phyloP scores from a whole-genome alignment of 2,888 invertebrate genomes.

The Anorthoa munda region DNA sequence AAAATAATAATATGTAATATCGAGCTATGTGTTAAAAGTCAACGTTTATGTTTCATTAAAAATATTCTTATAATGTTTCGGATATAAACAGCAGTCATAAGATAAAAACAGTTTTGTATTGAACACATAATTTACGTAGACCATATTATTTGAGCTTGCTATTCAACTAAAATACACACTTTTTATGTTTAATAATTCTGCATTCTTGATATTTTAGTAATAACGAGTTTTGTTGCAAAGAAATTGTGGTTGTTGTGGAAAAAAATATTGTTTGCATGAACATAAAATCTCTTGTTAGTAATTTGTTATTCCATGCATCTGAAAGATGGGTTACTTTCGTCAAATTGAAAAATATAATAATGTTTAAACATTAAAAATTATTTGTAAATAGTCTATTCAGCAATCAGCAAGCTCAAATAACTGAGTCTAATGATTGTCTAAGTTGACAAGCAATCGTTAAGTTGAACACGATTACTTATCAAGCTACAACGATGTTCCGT shows the following conservation, averaged over 20 bases:
- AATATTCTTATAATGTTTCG: conserved; percentile 73
- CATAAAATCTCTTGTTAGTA: no score
- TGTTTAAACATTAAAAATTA: neutral
- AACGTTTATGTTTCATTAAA: conserved; percentile 72
- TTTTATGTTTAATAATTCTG: no score
- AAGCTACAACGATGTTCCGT: conserved; percentile 59
- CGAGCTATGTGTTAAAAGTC: conserved; percentile 74
- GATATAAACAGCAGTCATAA: conserved; percentile 76
- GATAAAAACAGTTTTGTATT: conserved; percentile 80
- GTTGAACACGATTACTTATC: conserved; percentile 41
- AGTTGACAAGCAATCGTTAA: conserved; percentile 49
- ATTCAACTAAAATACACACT: conserved; percentile 55
- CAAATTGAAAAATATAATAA: no score
- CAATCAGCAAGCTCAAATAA: conserved; percentile 62
- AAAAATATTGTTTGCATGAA: neutral
- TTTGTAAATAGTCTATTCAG: no score
- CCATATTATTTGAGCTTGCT: conserved; percentile 73
- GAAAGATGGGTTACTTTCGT: neutral
- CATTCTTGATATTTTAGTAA: neutral
- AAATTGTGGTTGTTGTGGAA: neutral
- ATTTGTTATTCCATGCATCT: neutral
- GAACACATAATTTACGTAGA: conserved; percentile 86
- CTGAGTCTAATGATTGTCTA: conserved; percentile 50
- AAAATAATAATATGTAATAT: conserved; percentile 59
- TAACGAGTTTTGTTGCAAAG: no score